Conservation (phyloP, 2,888 invertebrate species). For the Drosophila pullipes region DNA sequence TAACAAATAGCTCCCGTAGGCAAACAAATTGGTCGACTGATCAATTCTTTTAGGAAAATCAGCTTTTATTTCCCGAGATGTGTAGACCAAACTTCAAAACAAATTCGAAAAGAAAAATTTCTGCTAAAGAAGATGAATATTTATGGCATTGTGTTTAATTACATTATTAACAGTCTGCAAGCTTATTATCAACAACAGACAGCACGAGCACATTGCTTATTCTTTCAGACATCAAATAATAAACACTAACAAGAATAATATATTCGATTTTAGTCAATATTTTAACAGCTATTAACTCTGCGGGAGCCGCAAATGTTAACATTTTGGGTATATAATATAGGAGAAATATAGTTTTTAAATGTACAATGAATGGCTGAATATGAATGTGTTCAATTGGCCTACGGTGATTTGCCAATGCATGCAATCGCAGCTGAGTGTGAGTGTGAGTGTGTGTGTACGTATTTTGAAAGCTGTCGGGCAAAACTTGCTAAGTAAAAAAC, state of each 20-base stretch:
- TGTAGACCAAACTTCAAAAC: background rate
- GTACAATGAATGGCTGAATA: background rate
- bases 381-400: background rate
- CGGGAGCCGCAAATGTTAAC: background rate
- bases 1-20: background rate
- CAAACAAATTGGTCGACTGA: background rate
- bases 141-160: background rate
- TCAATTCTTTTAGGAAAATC: background rate
- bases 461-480: slow-evolving; percentile 49
- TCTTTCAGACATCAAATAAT: too few relatives aligned
- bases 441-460: slow-evolving; percentile 21
- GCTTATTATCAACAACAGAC: background rate
- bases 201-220: too few relatives aligned
- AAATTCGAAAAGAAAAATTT: background rate
- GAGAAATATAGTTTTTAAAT: background rate
- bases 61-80: background rate
- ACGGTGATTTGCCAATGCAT: slow-evolving; percentile 18
- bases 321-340: background rate
- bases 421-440: background rate
- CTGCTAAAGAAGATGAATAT: background rate
- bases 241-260: background rate
- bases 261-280: background rate
- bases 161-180: background rate
- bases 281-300: background rate
- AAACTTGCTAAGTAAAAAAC: slow-evolving; percentile 50